These are phyloP conservation scores for Coregonus clupeaformis DNA, from an alignment of 2,113 vertebrate species.

Conservation along the genomic window DNA sequence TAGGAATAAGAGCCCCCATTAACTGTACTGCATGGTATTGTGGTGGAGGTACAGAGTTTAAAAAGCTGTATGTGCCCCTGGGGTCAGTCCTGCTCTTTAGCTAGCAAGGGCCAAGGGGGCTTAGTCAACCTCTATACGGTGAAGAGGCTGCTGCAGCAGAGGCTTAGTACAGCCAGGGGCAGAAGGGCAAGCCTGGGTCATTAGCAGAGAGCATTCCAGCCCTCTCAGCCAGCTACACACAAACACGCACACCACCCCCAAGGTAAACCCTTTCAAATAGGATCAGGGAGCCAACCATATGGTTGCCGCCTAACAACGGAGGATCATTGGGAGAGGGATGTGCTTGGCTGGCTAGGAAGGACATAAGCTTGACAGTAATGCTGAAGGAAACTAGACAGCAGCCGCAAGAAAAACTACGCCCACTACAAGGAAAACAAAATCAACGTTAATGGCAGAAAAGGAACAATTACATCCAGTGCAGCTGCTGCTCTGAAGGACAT, in stretches of 20 bases:
- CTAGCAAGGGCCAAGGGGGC: background rate
- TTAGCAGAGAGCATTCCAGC: constrained; percentile 32
- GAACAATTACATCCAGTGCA: background rate
- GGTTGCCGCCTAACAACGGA: constrained; percentile 32
- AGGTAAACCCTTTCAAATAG: constrained; percentile 67
- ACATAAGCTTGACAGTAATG: background rate
- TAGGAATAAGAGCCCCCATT: background rate
- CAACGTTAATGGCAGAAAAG: background rate
- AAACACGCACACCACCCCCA: constrained; percentile 19
- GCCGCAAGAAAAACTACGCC: background rate
- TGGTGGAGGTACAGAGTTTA: background rate
- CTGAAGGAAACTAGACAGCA: background rate
- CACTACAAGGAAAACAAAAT: background rate
- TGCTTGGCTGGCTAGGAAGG: background rate
- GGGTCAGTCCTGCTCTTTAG: background rate
- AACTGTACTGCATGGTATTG: background rate
- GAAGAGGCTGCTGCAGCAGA: background rate
- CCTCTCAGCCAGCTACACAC: background rate
- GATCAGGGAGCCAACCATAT: constrained; percentile 69
- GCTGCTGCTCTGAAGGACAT: background rate
- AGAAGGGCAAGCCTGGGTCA: constrained; percentile 15
- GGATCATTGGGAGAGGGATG: constrained; percentile 1
- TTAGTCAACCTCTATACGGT: background rate
- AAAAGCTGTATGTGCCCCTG: constrained; percentile 1
- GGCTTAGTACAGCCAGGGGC: background rate